phyloP scores from a whole-genome alignment of 2,797 vertebrate species.

The Epinephelus coioides region DNA sequence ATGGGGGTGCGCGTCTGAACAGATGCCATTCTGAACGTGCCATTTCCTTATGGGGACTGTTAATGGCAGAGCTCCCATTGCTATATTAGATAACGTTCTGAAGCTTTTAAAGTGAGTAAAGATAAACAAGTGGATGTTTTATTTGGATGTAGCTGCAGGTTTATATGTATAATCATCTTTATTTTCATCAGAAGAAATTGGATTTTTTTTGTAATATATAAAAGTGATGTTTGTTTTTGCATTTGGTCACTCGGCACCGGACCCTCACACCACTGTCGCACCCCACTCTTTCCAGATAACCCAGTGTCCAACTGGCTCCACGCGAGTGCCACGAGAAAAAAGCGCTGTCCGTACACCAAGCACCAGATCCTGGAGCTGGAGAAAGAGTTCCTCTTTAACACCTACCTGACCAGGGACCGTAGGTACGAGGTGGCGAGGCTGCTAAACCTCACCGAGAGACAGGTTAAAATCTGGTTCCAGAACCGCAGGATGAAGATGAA shows the following conservation, averaged over 20 bases:
- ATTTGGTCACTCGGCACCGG: slow-evolving; percentile 54
- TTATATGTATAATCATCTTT: slow-evolving; percentile 1
- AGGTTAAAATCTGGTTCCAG: slow-evolving; percentile 99
- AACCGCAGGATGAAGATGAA: slow-evolving; percentile 99
- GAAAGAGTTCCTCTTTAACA: slow-evolving; percentile 97
- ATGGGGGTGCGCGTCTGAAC: slow-evolving; percentile 57
- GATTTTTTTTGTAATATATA: neutral
- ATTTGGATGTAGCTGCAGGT: slow-evolving; percentile 23
- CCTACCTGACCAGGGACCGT: slow-evolving; percentile 98
- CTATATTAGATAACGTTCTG: slow-evolving; percentile 51
- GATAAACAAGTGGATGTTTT: neutral
- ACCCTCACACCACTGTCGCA: slow-evolving; percentile 67
- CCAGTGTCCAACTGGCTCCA: slow-evolving; percentile 97
- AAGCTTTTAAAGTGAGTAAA: slow-evolving; percentile 40
- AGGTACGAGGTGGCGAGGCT: slow-evolving; percentile 96
- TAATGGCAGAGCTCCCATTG: slow-evolving; percentile 65
- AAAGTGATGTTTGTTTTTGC: slow-evolving; percentile 11
- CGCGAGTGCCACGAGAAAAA: slow-evolving; percentile 96
- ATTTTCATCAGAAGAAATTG: neutral
- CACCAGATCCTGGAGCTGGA: slow-evolving; percentile 97
- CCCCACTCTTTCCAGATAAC: slow-evolving; percentile 88
- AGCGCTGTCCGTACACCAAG: slow-evolving; percentile 95
- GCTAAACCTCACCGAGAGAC: slow-evolving; percentile 96
- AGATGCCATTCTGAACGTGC: slow-evolving; percentile 75
- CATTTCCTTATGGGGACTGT: slow-evolving; percentile 72